Evolutionary conservation across 2,888 invertebrate genomes (phyloP), one percentile per base, ranked within the genome.

Genomic region (Ceriagrion tenellum): DNA sequence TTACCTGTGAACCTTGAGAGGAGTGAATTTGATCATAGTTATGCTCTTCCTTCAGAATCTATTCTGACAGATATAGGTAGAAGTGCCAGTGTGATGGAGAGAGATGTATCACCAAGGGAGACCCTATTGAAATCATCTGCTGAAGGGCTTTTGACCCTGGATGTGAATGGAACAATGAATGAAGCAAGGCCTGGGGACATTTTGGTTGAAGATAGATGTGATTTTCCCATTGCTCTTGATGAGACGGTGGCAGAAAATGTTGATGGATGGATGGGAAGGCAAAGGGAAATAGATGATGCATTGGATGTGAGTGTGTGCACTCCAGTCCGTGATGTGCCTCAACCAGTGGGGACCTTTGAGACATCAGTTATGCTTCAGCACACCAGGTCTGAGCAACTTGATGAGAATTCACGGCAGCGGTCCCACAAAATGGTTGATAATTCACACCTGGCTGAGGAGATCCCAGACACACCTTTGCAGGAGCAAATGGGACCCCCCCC

Each of bases 111-210:
- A 3, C 93, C 63, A n/a, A 93, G 10, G 18, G 93, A 93, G 26
- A 69, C 69, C 47, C 69, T 93, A 26, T n/a, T 93, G 26, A 93
- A 69, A n/a, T 69, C 93, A 26, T 93, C 93, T 20, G 93, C 69
- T 0, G 93, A 93, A 47, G 93, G 93, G 63, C 69, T 93, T 26
- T 40, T 93, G 18, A 93, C 93, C 18, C 30, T 93, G 47, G 93
- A 93, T n/a, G 63, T 93, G 69, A 93, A 69, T n/a, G 6, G 74
- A 40, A 74, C 93, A 69, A 47, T 47, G 23, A 59, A 74, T 0
- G 93, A 93, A 47, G 47, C 63, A 13, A 47, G n/a, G 16, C 47
- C 93, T 47, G 0, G 69, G 55, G 69, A 93, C 47, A n/a, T 93
- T 47, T 47, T 47, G 8, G 69, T 26, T 6, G 93, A 69, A 2